These are phyloP conservation scores for Drosophila nannoptera DNA, from an alignment of 1,140 invertebrate genomes.

Conservation along the genomic window DNA sequence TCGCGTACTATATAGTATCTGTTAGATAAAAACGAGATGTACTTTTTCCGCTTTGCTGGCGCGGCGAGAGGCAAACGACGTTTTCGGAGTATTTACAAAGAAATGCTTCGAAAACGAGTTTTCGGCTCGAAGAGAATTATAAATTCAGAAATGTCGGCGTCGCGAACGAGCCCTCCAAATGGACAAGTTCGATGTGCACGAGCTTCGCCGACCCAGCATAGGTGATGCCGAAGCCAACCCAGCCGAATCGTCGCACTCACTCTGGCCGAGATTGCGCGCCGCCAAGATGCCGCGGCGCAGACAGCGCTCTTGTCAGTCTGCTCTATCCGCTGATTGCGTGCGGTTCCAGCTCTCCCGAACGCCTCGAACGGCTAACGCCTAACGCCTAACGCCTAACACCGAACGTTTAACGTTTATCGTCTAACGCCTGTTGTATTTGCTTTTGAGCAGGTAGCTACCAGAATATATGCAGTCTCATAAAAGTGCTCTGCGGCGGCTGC, in stretches of 20 bases:
- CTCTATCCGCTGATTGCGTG: conserved; percentile 53
- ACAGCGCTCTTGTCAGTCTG: conserved; percentile 53
- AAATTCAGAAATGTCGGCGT: conserved; percentile 67
- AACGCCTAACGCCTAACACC: conserved; percentile 31
- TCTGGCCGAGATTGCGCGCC: conserved; percentile 58
- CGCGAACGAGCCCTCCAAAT: conserved; percentile 60
- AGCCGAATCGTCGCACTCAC: conserved; percentile 18
- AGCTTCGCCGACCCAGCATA: conserved; percentile 17
- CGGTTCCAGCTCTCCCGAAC: conserved; percentile 49
- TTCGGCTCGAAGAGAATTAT: conserved; percentile 34
- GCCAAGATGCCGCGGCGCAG: conserved; percentile 62
- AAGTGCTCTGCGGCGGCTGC: conserved; percentile 54
- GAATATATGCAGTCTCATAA: conserved; percentile 33
- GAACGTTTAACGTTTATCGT: conserved; percentile 23
- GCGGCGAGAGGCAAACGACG: conserved; percentile 21
- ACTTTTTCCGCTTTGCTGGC: conserved; percentile 42
- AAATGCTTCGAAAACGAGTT: conserved; percentile 56
- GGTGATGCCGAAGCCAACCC: conserved; percentile 1
- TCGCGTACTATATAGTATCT: conserved; percentile 44
- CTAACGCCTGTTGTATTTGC: conserved; percentile 37
- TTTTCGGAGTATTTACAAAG: conserved; percentile 31
- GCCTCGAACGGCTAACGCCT: conserved; percentile 9
- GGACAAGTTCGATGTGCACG: conserved; percentile 56
- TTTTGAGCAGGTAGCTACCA: conserved; percentile 47
- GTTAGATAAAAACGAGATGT: conserved; percentile 54